These are phyloP conservation scores for Acrocyrtus sp. DNA, from an alignment of 2,888 invertebrate species.

Conservation along the genomic window DNA sequence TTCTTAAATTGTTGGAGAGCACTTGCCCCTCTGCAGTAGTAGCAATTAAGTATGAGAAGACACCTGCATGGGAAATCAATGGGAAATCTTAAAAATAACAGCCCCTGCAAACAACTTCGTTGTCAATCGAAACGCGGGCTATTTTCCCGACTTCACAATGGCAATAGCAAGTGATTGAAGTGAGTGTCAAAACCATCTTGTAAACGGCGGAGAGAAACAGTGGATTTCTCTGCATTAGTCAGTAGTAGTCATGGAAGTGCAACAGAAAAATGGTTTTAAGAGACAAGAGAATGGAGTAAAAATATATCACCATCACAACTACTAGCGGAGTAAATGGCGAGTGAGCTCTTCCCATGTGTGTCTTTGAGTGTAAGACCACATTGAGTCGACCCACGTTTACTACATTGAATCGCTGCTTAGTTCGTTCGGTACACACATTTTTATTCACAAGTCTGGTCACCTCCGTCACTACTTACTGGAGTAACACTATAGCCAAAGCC, in stretches of 20 bases:
- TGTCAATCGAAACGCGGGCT: too few species aligned
- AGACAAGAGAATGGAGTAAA: slow-evolving; percentile 1
- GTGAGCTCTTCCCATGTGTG: background rate
- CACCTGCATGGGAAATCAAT: too few species aligned
- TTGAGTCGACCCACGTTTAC: background rate
- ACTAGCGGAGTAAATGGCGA: slow-evolving; percentile 3
- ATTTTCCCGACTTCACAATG: background rate
- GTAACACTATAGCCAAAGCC: background rate
- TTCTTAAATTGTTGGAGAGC: too few species aligned
- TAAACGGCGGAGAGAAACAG: slow-evolving; percentile 22
- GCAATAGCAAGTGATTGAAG: background rate
- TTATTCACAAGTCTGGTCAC: background rate
- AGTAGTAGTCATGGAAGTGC: background rate
- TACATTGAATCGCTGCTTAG: background rate
- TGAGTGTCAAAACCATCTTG: slow-evolving; percentile 41
- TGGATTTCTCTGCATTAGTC: slow-evolving; percentile 39
- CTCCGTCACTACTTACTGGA: background rate
- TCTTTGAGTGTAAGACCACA: background rate
- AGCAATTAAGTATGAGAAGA: too few species aligned
- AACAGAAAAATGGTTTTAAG: background rate
- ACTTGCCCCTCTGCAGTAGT: too few species aligned
- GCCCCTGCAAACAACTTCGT: too few species aligned
- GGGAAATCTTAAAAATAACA: too few species aligned
- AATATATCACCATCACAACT: slow-evolving; percentile 15
- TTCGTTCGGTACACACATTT: background rate